Conservation (phyloP, 2,888 invertebrate genomes). For the Volucella zonaria region DNA sequence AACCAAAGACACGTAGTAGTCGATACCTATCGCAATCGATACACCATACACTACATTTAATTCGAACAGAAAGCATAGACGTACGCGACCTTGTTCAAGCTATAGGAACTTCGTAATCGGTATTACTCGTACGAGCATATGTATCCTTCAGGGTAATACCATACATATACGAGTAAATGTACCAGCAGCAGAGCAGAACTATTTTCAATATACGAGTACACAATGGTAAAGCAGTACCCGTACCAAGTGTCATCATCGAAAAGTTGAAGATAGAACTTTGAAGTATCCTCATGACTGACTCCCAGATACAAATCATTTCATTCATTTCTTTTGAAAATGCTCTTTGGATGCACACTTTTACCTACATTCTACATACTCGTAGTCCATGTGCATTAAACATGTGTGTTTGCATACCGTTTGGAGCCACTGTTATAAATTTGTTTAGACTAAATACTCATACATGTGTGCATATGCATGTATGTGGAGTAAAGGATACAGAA, state of each 20-base stretch:
- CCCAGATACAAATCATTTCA: slow-evolving; percentile 60
- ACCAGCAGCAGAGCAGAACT: not conserved
- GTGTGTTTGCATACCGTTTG: slow-evolving; percentile 14
- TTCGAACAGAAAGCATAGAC: slow-evolving; percentile 49
- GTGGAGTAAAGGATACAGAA: slow-evolving; percentile 24
- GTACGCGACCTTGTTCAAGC: slow-evolving; percentile 64
- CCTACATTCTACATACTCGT: no score
- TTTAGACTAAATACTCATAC: not conserved
- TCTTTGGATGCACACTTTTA: slow-evolving; percentile 48
- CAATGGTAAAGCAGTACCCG: not conserved
- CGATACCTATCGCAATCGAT: slow-evolving; percentile 46
- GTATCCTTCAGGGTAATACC: slow-evolving; percentile 51
- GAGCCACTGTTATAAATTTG: slow-evolving; percentile 34
- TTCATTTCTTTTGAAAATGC: slow-evolving; percentile 62
- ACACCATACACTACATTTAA: slow-evolving; percentile 63
- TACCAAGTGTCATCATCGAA: slow-evolving; percentile 42
- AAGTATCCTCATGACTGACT: slow-evolving; percentile 61
- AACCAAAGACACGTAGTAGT: slow-evolving; percentile 57
- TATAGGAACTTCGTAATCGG: slow-evolving; percentile 39
- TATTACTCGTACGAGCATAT: slow-evolving; percentile 5
- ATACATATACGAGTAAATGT: not conserved
- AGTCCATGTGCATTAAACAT: slow-evolving; percentile 27
- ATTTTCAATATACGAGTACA: no score
- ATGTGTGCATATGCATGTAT: slow-evolving; percentile 23
- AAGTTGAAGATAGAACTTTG: slow-evolving; percentile 54